These are phyloP conservation scores for Caenorhabditis macrosperma DNA, from an alignment of 2,888 invertebrate species.

Conservation along the genomic window DNA sequence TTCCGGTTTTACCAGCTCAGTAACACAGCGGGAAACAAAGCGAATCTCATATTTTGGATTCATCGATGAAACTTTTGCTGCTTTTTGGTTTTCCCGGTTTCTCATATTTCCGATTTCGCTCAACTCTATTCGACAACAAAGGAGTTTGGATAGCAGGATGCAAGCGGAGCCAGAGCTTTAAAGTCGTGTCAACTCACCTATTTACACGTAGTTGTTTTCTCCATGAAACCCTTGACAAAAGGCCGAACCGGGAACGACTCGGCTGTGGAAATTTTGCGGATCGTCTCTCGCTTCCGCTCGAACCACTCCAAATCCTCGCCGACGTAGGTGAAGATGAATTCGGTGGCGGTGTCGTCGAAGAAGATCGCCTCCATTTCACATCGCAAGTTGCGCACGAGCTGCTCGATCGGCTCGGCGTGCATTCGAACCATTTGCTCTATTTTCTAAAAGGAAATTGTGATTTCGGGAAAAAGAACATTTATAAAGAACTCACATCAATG, in stretches of 20 bases:
- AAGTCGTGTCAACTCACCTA: no score
- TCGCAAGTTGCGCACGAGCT: slow-evolving; percentile 67
- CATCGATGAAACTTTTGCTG: no score
- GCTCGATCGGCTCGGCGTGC: slow-evolving; percentile 62
- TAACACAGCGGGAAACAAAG: no score
- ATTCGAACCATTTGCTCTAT: slow-evolving; percentile 71
- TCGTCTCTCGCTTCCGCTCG: slow-evolving; percentile 58
- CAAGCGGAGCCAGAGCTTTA: no score
- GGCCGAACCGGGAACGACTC: slow-evolving; percentile 68
- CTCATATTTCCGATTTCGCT: no score
- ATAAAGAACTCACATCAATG: slow-evolving; percentile 71
- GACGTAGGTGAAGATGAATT: slow-evolving; percentile 75
- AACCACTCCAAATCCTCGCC: slow-evolving; percentile 70
- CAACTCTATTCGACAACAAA: no score
- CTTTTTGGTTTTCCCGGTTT: no score
- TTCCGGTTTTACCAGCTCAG: no score
- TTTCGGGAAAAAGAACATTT: background rate
- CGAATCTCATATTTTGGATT: no score
- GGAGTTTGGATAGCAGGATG: no score
- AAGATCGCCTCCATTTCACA: slow-evolving; percentile 72
- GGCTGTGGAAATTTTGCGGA: slow-evolving; percentile 55
- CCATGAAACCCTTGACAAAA: slow-evolving; percentile 17
- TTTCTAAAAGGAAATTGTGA: slow-evolving; percentile 77
- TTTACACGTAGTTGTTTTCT: slow-evolving; percentile 2
- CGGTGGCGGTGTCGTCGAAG: slow-evolving; percentile 74